Conservation (phyloP, 2,113 vertebrate genomes). For the Brachionichthys hirsutus region DNA sequence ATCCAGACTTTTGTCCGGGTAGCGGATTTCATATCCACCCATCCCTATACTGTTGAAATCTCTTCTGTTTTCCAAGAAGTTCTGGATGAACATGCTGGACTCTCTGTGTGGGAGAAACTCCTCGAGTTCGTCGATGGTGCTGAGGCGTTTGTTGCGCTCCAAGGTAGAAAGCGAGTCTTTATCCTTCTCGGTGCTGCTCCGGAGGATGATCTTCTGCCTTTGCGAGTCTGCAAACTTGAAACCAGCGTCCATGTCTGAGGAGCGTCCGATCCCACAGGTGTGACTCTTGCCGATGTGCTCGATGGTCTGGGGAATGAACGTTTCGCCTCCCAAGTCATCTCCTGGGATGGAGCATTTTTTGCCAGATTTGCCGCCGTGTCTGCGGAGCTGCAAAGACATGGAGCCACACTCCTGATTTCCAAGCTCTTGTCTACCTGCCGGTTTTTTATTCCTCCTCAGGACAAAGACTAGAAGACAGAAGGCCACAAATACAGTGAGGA, state of each 20-base stretch:
- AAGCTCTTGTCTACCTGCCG: constrained; percentile 86
- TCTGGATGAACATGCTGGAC: constrained; percentile 95
- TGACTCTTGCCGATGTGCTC: constrained; percentile 98
- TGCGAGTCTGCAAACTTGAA: constrained; percentile 90
- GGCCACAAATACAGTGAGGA: constrained; percentile 96
- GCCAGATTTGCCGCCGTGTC: constrained; percentile 87
- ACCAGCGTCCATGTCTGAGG: constrained; percentile 85
- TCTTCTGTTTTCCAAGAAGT: constrained; percentile 94
- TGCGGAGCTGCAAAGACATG: constrained; percentile 89
- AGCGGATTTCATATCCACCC: constrained; percentile 96
- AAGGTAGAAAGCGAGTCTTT: constrained; percentile 86
- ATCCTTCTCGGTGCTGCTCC: constrained; percentile 88
- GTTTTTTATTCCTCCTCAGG: constrained; percentile 93
- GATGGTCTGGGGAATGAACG: constrained; percentile 97
- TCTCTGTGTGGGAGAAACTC: constrained; percentile 94
- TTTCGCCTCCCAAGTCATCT: constrained; percentile 86
- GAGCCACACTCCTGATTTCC: constrained; percentile 90
- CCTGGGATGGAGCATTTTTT: constrained; percentile 79
- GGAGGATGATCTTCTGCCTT: constrained; percentile 89
- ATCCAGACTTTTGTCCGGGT: constrained; percentile 96
- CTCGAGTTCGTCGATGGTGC: constrained; percentile 97
- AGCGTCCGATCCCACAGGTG: constrained; percentile 86
- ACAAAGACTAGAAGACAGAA: constrained; percentile 98
- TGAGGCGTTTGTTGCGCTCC: constrained; percentile 96
- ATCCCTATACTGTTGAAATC: constrained; percentile 98